A percentile compares a stretch with the other conserved stretches of the same genome.
phyloP scores from a whole-genome alignment of 2,113 vertebrate species.

The Climacteris rufus region DNA sequence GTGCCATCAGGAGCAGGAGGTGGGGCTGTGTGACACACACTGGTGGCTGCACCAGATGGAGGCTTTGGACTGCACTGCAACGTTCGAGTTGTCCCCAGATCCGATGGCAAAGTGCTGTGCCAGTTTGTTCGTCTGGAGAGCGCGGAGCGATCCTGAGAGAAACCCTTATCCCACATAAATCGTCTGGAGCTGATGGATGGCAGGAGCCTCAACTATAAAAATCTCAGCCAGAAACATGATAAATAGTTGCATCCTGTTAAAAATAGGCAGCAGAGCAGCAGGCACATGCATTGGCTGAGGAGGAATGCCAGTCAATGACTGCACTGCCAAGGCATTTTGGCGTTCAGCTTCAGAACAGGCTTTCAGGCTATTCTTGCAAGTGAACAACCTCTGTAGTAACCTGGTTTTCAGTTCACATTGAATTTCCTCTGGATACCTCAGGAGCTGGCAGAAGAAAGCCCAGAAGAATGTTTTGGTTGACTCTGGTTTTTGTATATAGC shows the following conservation, averaged over 20 bases:
- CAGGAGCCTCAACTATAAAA: slow-evolving; percentile 38
- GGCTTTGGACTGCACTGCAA: not conserved
- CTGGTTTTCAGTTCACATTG: not conserved
- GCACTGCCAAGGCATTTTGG: slow-evolving; percentile 2
- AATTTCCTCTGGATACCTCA: slow-evolving; percentile 1
- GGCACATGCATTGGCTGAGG: not conserved
- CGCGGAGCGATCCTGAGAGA: not conserved
- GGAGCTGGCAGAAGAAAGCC: slow-evolving; percentile 3
- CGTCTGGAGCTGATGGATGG: slow-evolving; percentile 23
- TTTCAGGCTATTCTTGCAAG: slow-evolving; percentile 1
- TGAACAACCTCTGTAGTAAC: not conserved
- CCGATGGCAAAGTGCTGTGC: not conserved
- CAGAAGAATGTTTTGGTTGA: slow-evolving; percentile 29
- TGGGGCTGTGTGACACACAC: not conserved
- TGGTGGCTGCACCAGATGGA: not conserved
- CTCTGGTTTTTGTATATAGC: slow-evolving; percentile 11
- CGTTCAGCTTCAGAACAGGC: not conserved
- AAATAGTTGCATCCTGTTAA: slow-evolving; percentile 40
- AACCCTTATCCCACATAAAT: slow-evolving; percentile 10
- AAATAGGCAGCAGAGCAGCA: slow-evolving; percentile 33
- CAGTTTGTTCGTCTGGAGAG: slow-evolving; percentile 13
- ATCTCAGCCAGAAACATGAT: slow-evolving; percentile 45
- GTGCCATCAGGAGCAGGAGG: not conserved
- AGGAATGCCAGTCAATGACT: slow-evolving; percentile 5
- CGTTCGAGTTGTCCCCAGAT: not conserved